A percentile compares a stretch with the other conserved stretches of the same genome.
Evolutionary conservation across 2,797 vertebrate genomes (phyloP).

Genomic region (Anolis apletophallus): DNA sequence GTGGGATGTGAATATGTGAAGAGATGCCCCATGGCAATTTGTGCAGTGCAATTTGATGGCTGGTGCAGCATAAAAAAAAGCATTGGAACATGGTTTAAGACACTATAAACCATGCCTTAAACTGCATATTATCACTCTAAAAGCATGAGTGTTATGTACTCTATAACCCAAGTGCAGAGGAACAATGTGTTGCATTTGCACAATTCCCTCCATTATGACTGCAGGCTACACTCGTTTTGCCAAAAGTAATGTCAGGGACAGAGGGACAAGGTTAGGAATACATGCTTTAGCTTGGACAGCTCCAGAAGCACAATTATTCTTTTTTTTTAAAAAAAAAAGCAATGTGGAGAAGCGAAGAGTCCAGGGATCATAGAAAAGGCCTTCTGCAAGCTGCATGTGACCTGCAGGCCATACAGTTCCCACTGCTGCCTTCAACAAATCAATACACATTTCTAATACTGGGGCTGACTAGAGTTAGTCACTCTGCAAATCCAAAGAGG

Average conservation of each 20-base stretch:
- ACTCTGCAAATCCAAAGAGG: background rate
- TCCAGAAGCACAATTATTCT: too few relatives aligned
- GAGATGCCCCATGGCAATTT: background rate
- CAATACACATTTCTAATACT: background rate
- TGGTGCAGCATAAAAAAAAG: background rate
- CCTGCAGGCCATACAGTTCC: too few relatives aligned
- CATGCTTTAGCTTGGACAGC: too few relatives aligned
- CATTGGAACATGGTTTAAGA: background rate
- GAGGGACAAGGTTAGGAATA: too few relatives aligned
- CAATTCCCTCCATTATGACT: too few relatives aligned
- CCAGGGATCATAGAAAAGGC: too few relatives aligned
- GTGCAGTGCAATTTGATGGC: background rate
- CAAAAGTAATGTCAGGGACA: too few relatives aligned
- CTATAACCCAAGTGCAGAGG: background rate
- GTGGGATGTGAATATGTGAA: background rate
- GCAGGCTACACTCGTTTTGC: too few relatives aligned
- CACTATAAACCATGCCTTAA: background rate
- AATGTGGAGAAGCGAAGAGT: too few relatives aligned
- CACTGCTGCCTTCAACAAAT: background rate
- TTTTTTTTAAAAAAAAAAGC: too few relatives aligned
- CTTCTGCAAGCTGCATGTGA: too few relatives aligned
- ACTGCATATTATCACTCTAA: background rate
- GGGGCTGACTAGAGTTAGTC: background rate
- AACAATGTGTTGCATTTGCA: too few relatives aligned
- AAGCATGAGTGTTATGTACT: background rate